phyloP scores from a whole-genome alignment of 1,140 invertebrate species.

The Akabosia matsudoensis region DNA sequence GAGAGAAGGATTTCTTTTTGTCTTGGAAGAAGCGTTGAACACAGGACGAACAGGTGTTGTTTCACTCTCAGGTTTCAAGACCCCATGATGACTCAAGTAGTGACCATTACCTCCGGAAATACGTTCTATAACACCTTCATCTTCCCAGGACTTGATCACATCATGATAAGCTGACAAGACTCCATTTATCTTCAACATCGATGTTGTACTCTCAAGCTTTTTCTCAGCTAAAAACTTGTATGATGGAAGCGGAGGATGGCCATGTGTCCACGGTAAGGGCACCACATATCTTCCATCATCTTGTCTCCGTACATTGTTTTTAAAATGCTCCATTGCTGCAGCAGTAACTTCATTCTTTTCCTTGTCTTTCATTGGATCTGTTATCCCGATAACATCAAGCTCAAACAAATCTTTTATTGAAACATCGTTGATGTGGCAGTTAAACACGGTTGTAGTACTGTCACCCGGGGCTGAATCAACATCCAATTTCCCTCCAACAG shows the following conservation, averaged over 20 bases:
- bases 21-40: not conserved
- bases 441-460: conserved; percentile 15
- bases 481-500: not conserved
- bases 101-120: not conserved
- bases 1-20: not conserved
- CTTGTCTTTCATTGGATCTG: conserved; percentile 48
- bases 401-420: conserved; percentile 49
- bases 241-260: conserved; percentile 40
- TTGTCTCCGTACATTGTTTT: conserved; percentile 44
- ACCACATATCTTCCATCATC: conserved; percentile 47
- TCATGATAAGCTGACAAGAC: not conserved
- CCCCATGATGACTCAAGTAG: not conserved
- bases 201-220: conserved; percentile 36
- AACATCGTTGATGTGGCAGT: conserved; percentile 40
- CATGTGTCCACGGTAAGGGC: conserved; percentile 48
- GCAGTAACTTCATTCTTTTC: conserved; percentile 41
- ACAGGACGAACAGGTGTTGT: not conserved
- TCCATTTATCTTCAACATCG: conserved; percentile 43
- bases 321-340: conserved; percentile 46
- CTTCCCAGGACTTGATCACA: not conserved
- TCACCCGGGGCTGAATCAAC: not conserved
- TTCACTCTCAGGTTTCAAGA: not conserved
- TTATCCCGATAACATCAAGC: conserved; percentile 50
- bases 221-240: conserved; percentile 44
- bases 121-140: not conserved